phyloP scores from a whole-genome alignment of 2,113 vertebrate genomes.

The Halcyon senegalensis region DNA sequence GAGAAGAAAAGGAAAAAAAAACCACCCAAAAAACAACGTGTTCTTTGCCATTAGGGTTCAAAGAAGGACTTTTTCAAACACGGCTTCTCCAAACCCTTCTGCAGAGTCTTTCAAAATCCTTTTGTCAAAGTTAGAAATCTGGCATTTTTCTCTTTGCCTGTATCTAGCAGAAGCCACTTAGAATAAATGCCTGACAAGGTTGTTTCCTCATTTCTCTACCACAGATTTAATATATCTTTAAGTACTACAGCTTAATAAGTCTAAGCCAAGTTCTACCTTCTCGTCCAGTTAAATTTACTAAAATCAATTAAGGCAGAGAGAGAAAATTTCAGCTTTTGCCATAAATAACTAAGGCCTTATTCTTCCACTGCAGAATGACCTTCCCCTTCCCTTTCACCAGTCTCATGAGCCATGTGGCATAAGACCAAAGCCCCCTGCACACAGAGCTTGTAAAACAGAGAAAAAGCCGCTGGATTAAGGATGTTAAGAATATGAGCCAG shows the following conservation, averaged over 20 bases:
- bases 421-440: not conserved
- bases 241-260: not conserved
- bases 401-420: not conserved
- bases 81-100: not conserved
- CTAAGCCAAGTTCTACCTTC: conserved; percentile 26
- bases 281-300: conserved; percentile 6
- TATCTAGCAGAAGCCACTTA: not conserved
- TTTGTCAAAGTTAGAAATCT: not conserved
- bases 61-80: not conserved
- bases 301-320: conserved; percentile 31
- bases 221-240: not conserved
- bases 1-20: not conserved
- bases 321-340: conserved; percentile 29
- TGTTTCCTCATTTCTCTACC: conserved; percentile 2
- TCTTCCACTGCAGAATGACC: not conserved
- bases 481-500: not conserved
- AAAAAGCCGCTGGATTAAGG: not conserved
- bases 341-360: conserved; percentile 5
- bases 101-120: not conserved
- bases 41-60: conserved; percentile 17
- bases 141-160: not conserved
- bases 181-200: not conserved
- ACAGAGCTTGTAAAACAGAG: not conserved
- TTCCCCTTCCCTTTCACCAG: not conserved
- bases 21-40: not conserved